Conservation (phyloP, 1,140 invertebrate species). For the Halyomorpha halys region DNA sequence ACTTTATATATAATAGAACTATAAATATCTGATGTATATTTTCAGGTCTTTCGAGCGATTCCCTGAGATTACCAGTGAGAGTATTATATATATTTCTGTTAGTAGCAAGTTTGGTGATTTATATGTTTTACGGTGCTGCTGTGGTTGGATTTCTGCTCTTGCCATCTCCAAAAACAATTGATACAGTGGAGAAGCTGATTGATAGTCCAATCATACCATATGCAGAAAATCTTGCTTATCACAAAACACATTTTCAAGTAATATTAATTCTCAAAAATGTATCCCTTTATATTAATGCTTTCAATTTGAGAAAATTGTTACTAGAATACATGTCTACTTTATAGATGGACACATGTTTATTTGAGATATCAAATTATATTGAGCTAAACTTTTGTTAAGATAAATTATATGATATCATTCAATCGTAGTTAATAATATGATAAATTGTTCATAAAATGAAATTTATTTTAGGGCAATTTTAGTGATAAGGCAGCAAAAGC, state of each 20-base stretch:
- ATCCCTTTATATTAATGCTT: too few relatives aligned
- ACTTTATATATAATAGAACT: too few relatives aligned
- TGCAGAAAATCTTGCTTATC: conserved; percentile 14
- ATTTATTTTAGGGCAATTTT: background rate
- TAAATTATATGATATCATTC: too few relatives aligned
- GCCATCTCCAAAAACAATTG: conserved; percentile 18
- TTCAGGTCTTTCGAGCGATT: background rate
- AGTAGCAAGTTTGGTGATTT: conserved; percentile 1
- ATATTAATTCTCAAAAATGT: too few relatives aligned
- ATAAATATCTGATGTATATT: background rate
- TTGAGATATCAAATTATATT: too few relatives aligned
- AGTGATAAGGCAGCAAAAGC: conserved; percentile 4
- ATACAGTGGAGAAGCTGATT: conserved; percentile 13
- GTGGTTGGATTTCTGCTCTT: conserved; percentile 11
- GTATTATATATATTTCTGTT: conserved; percentile 7
- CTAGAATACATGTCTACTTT: too few relatives aligned
- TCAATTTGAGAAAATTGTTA: too few relatives aligned
- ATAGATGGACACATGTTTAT: too few relatives aligned
- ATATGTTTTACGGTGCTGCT: conserved; percentile 16
- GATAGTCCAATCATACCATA: conserved; percentile 2
- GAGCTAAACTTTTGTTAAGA: too few relatives aligned
- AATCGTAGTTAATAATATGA: too few relatives aligned
- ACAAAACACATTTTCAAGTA: conserved; percentile 5
- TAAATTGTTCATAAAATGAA: background rate
- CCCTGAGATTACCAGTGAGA: background rate